A percentile compares a stretch with the other conserved stretches of the same genome.
phyloP scores from a whole-genome alignment of 2,113 vertebrate species.

The Percina caprodes region DNA sequence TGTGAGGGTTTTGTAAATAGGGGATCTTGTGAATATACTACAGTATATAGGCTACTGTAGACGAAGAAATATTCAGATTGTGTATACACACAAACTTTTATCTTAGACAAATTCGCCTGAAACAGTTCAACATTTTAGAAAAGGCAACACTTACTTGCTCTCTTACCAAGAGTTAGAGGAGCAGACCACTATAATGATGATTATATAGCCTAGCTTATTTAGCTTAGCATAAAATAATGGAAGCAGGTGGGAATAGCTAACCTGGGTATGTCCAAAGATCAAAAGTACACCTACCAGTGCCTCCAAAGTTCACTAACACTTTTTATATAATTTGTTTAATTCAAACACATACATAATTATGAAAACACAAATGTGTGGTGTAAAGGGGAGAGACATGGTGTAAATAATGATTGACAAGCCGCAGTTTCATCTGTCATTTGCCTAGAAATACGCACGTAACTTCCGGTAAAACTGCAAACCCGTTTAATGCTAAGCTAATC shows the following conservation, averaged over 20 bases:
- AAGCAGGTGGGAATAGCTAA: conserved; percentile 1
- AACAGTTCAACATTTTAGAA: background rate
- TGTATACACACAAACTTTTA: background rate
- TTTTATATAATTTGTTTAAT: background rate
- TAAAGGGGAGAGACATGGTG: background rate
- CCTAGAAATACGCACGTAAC: background rate
- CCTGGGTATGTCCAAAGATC: background rate
- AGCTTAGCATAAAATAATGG: conserved; percentile 17
- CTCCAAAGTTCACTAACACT: background rate
- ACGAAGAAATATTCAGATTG: background rate
- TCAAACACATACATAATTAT: background rate
- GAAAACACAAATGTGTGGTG: background rate
- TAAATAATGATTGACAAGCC: background rate
- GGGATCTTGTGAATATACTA: background rate
- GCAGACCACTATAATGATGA: background rate
- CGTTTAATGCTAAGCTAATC: background rate
- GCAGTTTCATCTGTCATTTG: background rate
- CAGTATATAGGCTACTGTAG: background rate
- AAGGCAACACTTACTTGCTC: background rate
- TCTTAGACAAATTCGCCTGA: background rate
- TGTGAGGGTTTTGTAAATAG: conserved; percentile 6
- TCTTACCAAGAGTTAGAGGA: background rate
- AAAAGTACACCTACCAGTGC: conserved; percentile 2
- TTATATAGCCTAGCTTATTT: background rate
- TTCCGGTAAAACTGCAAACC: too few relatives aligned